Evolutionary conservation across 2,888 invertebrate genomes (phyloP).

Genomic region (Andrena trimmerana): DNA sequence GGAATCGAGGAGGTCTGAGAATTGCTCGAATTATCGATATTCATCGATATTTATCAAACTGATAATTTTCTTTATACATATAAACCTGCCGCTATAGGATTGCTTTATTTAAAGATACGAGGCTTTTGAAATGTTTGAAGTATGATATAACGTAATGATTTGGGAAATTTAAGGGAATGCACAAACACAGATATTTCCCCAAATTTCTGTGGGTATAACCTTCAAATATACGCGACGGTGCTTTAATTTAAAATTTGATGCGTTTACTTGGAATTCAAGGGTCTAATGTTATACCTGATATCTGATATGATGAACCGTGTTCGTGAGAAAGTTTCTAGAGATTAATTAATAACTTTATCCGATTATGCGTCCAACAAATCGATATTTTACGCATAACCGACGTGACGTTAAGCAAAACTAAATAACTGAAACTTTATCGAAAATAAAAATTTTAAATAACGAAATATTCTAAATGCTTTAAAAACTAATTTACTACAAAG

Average conservation of each 20-base stretch:
- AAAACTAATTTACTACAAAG: too few species aligned
- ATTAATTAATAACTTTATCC: conserved; percentile 25
- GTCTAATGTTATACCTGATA: conserved; percentile 42
- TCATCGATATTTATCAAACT: not conserved
- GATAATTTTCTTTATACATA: not conserved
- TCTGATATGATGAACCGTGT: conserved; percentile 24
- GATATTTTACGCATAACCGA: conserved; percentile 21
- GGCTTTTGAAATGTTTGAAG: too few species aligned
- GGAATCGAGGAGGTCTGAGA: not conserved
- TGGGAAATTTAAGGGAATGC: too few species aligned
- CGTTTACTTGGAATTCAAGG: conserved; percentile 4
- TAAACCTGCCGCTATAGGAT: not conserved
- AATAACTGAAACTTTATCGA: not conserved
- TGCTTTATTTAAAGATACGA: not conserved
- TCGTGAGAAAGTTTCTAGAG: conserved; percentile 8
- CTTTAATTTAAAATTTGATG: conserved; percentile 25
- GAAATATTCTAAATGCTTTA: too few species aligned
- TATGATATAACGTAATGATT: too few species aligned
- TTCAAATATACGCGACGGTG: not conserved
- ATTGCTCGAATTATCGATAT: not conserved
- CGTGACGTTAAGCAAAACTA: not conserved
- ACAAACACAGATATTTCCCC: too few species aligned
- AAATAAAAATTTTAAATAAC: not conserved
- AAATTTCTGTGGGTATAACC: conserved; percentile 2
- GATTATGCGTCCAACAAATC: conserved; percentile 22